These are phyloP conservation scores for Calameuta filiformis DNA, from an alignment of 2,888 invertebrate species.

Conservation along the genomic window DNA sequence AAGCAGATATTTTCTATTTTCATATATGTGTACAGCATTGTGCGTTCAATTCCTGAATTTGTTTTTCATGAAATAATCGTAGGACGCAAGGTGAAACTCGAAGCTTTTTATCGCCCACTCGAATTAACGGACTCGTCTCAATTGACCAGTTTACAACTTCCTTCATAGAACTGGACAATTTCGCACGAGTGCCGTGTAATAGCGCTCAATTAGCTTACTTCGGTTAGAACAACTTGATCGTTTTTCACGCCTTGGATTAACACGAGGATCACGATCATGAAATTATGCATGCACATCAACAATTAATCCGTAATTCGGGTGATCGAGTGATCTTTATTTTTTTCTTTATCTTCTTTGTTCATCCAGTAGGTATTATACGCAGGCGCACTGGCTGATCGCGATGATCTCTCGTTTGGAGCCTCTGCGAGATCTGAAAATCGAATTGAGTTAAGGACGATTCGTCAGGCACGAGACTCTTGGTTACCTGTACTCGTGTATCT, in stretches of 20 bases:
- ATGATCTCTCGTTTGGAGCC: conserved; percentile 60
- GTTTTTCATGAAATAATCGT: not conserved
- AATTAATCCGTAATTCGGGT: not conserved
- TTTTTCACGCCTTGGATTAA: not conserved
- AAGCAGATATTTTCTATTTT: not conserved
- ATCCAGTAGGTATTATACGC: conserved; percentile 40
- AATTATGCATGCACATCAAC: not conserved
- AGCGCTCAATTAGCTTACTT: not conserved
- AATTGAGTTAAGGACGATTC: not conserved
- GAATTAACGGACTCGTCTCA: conserved; percentile 14
- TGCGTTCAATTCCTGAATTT: not conserved
- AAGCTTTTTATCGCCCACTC: not conserved
- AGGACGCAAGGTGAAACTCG: not conserved
- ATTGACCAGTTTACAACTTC: conserved; percentile 47
- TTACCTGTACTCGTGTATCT: conserved; percentile 60
- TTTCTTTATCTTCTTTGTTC: not conserved
- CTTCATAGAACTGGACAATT: conserved; percentile 33
- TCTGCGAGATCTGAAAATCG: conserved; percentile 52
- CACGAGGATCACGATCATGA: not conserved
- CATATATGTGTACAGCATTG: not conserved
- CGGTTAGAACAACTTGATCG: not conserved
- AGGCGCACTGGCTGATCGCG: conserved; percentile 61
- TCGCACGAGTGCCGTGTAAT: conserved; percentile 14
- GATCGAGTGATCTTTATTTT: conserved; percentile 1
- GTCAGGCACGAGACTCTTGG: not conserved